Conservation (phyloP, 2,113 vertebrate species). For the Stictonetta naevosa region DNA sequence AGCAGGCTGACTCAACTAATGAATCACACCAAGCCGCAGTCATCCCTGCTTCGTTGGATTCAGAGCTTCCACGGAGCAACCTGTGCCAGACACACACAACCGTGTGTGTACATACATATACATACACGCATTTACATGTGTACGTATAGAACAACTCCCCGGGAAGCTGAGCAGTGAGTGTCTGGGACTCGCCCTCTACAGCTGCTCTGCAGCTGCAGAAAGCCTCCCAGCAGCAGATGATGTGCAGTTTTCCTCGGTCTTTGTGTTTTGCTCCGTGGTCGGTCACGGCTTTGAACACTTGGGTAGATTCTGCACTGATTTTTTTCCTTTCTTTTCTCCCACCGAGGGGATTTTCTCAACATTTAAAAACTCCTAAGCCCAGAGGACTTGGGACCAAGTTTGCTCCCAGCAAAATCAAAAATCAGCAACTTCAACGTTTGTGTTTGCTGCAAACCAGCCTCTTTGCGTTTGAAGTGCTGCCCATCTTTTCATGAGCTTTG, state of each 20-base stretch:
- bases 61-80: neutral
- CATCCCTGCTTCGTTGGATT: neutral
- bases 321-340: neutral
- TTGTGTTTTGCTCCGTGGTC: neutral
- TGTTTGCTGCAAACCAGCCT: neutral
- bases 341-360: neutral
- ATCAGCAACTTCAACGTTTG: neutral
- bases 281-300: neutral
- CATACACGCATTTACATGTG: rapidly evolving
- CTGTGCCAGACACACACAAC: neutral
- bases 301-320: neutral
- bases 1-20: neutral
- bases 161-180: neutral
- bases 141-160: neutral
- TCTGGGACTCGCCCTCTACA: neutral
- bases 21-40: neutral
- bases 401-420: neutral
- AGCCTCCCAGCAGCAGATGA: neutral
- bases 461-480: neutral
- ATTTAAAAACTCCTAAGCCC: neutral
- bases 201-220: neutral
- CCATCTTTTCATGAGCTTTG: neutral
- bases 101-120: rapidly evolving
- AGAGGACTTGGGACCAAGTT: neutral
- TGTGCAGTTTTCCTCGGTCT: neutral